Evolutionary conservation across 2,888 invertebrate genomes (phyloP), one percentile per base, ranked within the genome.

Genomic region (Xanthia togata): DNA sequence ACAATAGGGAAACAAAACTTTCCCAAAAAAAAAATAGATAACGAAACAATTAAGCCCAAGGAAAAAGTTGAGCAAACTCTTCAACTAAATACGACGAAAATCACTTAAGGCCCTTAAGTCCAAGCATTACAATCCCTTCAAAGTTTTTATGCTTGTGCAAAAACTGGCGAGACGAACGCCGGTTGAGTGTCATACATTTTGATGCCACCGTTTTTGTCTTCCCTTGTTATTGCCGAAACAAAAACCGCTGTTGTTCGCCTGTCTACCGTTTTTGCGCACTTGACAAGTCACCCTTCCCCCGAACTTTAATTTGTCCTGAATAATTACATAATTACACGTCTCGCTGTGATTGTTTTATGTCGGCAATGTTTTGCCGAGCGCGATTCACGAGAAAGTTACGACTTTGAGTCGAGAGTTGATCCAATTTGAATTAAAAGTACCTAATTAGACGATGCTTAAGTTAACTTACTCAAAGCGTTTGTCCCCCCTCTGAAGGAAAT

Each of bases 101-200:
- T 91, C 93, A 91, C 92, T 92, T 84, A 87, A 83, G 83, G 65
- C 78, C 81, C 84, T 87, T 85, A 84, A 88, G 85, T 90, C 92
- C 89, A 87, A 90, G 89, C 89, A 89, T 91, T 90, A 90, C 90
- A 93, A 91, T 90, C 92, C 91, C 90, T 90, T 89, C 87, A 81
- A 91, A 92, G 91, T 93, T 94, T 94, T 93, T 94, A 89, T 90
- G 86, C 89, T 81, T 75, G 83, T 76, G 87, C 90, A 93, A 94
- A 93, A 93, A 93, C 89, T 88, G 90, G 89, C 89, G 89, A 87
- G 89, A 90, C 87, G 89, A 89, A 88, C 91, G 88, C 88, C 88
- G 90, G 91, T 91, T 89, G 93, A 93, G 93, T 94, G 95, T 94
- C 93, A 95, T 95, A 95, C 94, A 94, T 94, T 95, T 95, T 94